Evolutionary conservation across 2,888 invertebrate genomes (phyloP).

Genomic region (Hoplodrina blanda): DNA sequence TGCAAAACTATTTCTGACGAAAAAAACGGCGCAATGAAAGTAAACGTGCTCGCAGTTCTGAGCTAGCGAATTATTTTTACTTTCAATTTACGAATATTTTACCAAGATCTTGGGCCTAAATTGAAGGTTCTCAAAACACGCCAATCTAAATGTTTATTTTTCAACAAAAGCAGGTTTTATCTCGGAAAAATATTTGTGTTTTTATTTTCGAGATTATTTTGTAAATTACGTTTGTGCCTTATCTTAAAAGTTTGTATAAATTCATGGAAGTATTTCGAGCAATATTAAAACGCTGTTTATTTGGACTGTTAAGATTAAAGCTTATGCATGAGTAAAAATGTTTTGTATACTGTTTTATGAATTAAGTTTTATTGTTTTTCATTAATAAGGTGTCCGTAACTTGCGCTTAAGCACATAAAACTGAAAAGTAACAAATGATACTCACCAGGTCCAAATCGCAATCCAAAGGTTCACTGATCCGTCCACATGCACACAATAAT

Average conservation of each 20-base stretch:
- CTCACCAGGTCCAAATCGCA: constrained; percentile 88
- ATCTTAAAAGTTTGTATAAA: constrained; percentile 39
- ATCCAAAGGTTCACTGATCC: constrained; percentile 86
- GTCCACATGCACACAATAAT: constrained; percentile 81
- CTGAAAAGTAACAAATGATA: constrained; percentile 57
- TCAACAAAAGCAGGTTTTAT: constrained; percentile 46
- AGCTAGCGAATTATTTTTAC: constrained; percentile 51
- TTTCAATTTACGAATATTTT: constrained; percentile 50
- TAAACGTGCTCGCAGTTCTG: constrained; percentile 49
- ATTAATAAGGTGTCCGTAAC: constrained; percentile 14
- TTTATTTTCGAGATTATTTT: constrained; percentile 47
- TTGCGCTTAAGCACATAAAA: constrained; percentile 9
- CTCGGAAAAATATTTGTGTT: constrained; percentile 42
- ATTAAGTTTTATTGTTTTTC: constrained; percentile 23
- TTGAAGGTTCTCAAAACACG: constrained; percentile 27
- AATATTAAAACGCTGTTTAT: constrained; percentile 17
- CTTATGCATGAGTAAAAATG: constrained; percentile 6
- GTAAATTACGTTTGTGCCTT: constrained; percentile 34
- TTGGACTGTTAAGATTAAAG: constrained; percentile 21
- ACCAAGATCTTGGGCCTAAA: constrained; percentile 13
- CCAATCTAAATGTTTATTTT: constrained; percentile 46
- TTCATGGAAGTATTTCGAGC: constrained; percentile 9
- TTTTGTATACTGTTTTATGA: constrained; percentile 14
- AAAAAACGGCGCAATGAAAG: constrained; percentile 58
- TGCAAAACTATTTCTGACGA: constrained; percentile 42